Evolutionary conservation across 2,888 invertebrate genomes (phyloP), one percentile per base, ranked within the genome.

Genomic region (Tricholauxania praeusta): DNA sequence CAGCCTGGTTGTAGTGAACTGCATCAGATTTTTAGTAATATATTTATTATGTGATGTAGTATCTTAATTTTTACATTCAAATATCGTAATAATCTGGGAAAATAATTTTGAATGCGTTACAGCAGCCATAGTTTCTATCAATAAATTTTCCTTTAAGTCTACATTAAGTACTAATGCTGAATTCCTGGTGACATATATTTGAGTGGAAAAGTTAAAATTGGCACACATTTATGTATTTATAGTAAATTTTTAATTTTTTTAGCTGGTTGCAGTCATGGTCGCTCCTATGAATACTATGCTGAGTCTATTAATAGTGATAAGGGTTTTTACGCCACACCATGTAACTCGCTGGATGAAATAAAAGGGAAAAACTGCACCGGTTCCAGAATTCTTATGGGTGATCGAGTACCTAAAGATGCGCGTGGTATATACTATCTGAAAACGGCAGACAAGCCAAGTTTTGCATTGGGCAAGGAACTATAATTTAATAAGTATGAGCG

Each of bases 221-320:
- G 12, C 3, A 15, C 10, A 51, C n/a, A 53, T 53, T 67, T 32
- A 39, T 39, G 10, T 10, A 8, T 39, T 4, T 10, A 39, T 28
- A 28, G 4, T 39, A 7, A 3, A 39, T 39, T 10, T 39, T 1
- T 39, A 39, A 39, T 8, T 57, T 47, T 71, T 74, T 17, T 70
- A 86, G 93, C 91, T 80, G 90, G 89, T 7, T 93, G 93, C 86
- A 93, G 93, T 81, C 94, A 94, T 83, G 90, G 90, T 0, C 89
- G 92, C 71, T 89, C 93, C 1, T 89, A 90, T 81, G 83, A 85
- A 72, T 92, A 89, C 79, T 93, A 91, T 83, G 89, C 88, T 0
- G 92, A 93, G 82, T 93, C 93, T 5, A 90, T 93, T 62, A 84
- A 87, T n/a, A 85, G 88, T 2, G 83, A 87, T 0, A 80, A 80